phyloP scores from a whole-genome alignment of 2,888 invertebrate species.

The Hemistola chrysoprasaria region DNA sequence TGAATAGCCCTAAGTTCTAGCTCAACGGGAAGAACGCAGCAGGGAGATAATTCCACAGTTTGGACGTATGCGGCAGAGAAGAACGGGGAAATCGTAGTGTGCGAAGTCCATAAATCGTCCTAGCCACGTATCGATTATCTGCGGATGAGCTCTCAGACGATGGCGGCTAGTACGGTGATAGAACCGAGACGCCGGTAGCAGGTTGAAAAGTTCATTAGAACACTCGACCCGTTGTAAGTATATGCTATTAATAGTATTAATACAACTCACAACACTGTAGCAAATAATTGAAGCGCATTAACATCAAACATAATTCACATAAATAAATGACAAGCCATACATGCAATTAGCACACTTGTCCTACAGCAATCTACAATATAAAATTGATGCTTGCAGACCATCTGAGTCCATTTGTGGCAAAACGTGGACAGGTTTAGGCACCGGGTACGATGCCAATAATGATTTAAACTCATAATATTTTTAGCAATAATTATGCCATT shows the following conservation, averaged over 20 bases:
- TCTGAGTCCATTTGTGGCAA: conserved; percentile 9
- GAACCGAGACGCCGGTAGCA: too few species aligned
- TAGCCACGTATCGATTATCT: too few species aligned
- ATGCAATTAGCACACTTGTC: conserved; percentile 30
- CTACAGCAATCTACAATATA: conserved; percentile 30
- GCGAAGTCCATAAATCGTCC: too few species aligned
- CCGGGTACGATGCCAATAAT: conserved; percentile 7
- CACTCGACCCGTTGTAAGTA: conserved; percentile 1
- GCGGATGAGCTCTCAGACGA: too few species aligned
- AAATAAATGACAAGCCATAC: conserved; percentile 31
- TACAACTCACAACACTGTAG: conserved; percentile 10
- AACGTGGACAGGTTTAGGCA: conserved; percentile 3
- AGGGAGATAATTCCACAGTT: too few species aligned
- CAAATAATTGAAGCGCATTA: conserved; percentile 24
- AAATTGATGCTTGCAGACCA: conserved; percentile 23
- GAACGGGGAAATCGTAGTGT: too few species aligned
- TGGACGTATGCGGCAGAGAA: too few species aligned
- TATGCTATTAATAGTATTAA: too few species aligned
- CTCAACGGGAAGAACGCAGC: too few species aligned
- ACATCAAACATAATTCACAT: conserved; percentile 31
- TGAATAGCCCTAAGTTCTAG: too few species aligned
- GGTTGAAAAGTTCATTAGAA: too few species aligned
- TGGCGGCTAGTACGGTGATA: too few species aligned
- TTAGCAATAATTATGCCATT: conserved; percentile 13
- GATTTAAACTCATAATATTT: conserved; percentile 14